Evolutionary conservation across 2,113 vertebrate genomes (phyloP).

Genomic region (Rousettus leschenaultii): DNA sequence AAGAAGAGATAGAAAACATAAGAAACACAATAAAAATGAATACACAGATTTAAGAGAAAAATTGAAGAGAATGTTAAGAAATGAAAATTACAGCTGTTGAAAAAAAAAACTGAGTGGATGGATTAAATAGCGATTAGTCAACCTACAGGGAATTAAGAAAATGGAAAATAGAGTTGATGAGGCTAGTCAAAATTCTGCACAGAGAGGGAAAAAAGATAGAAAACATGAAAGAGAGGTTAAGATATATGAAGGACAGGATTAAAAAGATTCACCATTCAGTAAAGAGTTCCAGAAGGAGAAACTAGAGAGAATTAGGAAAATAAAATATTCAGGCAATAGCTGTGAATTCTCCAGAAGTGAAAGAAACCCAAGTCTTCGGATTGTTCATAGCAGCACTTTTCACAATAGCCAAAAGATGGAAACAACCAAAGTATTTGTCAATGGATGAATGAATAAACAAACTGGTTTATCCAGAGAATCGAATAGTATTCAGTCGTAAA

Average conservation of each 20-base stretch:
- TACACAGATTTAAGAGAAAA: neutral
- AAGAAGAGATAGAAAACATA: neutral
- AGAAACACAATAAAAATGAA: neutral
- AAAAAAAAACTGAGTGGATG: neutral
- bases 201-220: neutral
- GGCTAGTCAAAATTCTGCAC: neutral
- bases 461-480: neutral
- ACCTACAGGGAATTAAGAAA: neutral
- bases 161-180: neutral
- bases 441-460: neutral
- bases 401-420: neutral
- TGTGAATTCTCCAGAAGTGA: neutral
- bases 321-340: neutral
- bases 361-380: neutral
- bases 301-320: neutral
- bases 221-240: slow-evolving; percentile 6
- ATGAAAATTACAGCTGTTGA: neutral
- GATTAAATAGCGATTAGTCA: neutral
- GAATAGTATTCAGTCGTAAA: neutral
- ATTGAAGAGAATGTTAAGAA: neutral
- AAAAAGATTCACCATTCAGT: neutral
- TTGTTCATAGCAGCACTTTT: neutral
- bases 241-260: neutral
- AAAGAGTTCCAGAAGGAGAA: neutral
- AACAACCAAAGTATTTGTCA: neutral